Evolutionary conservation across 2,797 vertebrate genomes (phyloP).

Genomic region (Bradypus variegatus): DNA sequence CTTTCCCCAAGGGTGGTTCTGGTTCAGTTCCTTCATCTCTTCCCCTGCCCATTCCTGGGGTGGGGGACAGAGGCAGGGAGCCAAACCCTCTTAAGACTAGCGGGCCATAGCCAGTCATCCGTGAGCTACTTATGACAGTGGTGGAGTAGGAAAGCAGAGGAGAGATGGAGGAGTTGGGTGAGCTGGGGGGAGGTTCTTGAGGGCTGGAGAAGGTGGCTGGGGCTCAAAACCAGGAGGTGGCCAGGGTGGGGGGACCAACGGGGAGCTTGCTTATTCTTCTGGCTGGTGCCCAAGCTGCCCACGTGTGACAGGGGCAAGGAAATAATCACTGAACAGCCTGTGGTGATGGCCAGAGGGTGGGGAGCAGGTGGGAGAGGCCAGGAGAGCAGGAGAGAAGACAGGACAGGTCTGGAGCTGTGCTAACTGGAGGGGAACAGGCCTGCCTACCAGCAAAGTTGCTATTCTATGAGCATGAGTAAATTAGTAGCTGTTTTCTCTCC

Average conservation of each 20-base stretch:
- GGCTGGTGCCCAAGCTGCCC: neutral
- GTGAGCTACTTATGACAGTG: neutral
- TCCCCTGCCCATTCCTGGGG: constrained; percentile 50
- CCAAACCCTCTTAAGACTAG: constrained; percentile 39
- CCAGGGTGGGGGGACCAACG: too few relatives aligned
- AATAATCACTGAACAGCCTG: neutral
- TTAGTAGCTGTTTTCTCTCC: neutral
- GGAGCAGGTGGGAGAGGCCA: neutral
- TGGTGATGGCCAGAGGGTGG: neutral
- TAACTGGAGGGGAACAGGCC: neutral
- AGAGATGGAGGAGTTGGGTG: neutral
- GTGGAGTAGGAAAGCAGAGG: neutral
- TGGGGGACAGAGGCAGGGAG: constrained; percentile 26
- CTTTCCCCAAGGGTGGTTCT: constrained; percentile 27
- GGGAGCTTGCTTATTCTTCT: neutral
- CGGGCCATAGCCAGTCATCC: constrained; percentile 14
- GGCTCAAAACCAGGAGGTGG: neutral
- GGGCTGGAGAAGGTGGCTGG: neutral
- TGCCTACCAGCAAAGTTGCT: neutral
- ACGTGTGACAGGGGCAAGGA: neutral
- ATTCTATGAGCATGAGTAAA: neutral
- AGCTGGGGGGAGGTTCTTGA: neutral
- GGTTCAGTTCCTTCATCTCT: constrained; percentile 36
- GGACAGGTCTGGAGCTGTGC: neutral
- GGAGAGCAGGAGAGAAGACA: neutral